Base-by-base conservation (phyloP, 2,797 vertebrate genomes). In the Coccyzus lansbergi region DNA sequence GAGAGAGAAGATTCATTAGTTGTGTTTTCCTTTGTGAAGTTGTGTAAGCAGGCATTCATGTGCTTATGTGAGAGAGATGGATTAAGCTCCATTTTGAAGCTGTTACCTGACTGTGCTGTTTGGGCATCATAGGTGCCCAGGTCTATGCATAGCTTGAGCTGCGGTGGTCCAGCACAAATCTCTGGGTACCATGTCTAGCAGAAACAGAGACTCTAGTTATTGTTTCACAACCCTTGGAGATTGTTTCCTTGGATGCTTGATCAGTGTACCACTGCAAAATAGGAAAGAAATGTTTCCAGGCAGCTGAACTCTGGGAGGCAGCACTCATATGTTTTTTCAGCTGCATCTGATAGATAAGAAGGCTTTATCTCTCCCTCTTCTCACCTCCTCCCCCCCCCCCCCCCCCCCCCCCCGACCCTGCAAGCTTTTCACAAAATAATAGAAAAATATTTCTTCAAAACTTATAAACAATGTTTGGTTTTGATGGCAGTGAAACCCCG, bases 251-350 rank as follows among this genome's bases (percentile, higher is more conserved):
- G 72, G 51, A 42, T 1, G 5, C 25, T 38, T 76, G 75, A 83
- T 83, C 62, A 19, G 55, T 63, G 44, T 59, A 31, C 48, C 20
- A n/a, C 31, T 65, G 65, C 21, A 52, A 80, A 63, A 62, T 2
- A 46, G 55, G 22, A 38, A 77, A 70, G 15, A 68, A 51, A 75
- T 78, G 42, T 91, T 81, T 92, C 91, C 56, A 91, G 67, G 62
- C 72, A 88, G 46, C 87, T 91, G 92, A 87, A 87, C 93, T 96
- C 94, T 96, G 94, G 94, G 93, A 95, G 95, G 96, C 93, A 97
- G 96, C 93, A 97, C 77, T 95, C 64, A 52, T 93, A 89, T 89
- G 33, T 88, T 87, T 91, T 96, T 96, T 92, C 86, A 83, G 38
- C 85, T 79, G 76, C 15, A 56, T 86, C 69, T 88, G 58, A 81